Evolutionary conservation across 1,140 invertebrate genomes (phyloP).

Genomic region (Drosophila ambigua): DNA sequence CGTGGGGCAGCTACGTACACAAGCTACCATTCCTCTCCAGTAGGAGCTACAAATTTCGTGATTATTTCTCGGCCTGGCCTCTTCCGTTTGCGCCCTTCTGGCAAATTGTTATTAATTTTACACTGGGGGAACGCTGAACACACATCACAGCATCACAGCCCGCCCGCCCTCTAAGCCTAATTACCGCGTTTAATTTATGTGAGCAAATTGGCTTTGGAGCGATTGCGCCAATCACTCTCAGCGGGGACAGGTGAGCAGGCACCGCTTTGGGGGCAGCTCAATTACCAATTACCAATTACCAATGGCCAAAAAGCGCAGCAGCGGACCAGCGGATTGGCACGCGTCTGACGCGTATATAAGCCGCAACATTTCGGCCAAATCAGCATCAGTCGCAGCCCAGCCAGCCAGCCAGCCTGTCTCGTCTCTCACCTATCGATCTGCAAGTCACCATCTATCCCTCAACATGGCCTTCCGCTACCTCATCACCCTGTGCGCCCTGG

Average conservation of each 20-base stretch:
- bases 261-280: conserved; percentile 71
- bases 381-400: conserved; percentile 68
- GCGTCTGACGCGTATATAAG: conserved; percentile 76
- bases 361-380: conserved; percentile 58
- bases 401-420: conserved; percentile 24
- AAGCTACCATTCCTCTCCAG: conserved; percentile 2
- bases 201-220: conserved; percentile 73
- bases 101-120: conserved; percentile 81
- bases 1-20: neutral
- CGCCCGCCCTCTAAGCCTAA: conserved; percentile 53
- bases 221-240: conserved; percentile 36
- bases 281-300: conserved; percentile 25
- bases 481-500: conserved; percentile 80
- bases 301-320: neutral
- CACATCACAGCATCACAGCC: neutral
- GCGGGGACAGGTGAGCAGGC: conserved; percentile 25
- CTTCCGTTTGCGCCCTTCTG: conserved; percentile 38
- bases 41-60: conserved; percentile 22
- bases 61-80: neutral
- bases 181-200: conserved; percentile 71
- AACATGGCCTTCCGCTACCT: conserved; percentile 83
- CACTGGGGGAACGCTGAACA: conserved; percentile 45
- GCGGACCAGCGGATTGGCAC: conserved; percentile 44
- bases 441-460: conserved; percentile 20
- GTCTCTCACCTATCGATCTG: conserved; percentile 10